Base-by-base conservation (phyloP, 1,140 invertebrate species). In the Cydia splendana region DNA sequence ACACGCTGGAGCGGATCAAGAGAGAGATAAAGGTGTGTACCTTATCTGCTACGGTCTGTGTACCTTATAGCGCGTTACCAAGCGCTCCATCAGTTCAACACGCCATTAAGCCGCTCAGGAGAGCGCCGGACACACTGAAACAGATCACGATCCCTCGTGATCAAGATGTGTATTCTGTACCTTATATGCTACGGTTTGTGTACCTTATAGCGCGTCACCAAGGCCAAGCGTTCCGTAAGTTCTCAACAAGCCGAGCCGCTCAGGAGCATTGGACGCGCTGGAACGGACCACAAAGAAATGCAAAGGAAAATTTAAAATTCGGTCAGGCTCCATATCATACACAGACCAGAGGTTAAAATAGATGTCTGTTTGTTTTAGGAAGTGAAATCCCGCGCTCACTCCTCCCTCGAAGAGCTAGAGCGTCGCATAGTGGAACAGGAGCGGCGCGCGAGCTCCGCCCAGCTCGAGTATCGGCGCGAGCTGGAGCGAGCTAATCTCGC, bases 381-480 rank as follows among this genome's bases (percentile, higher is more conserved):
- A 62, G 91, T 93, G 57, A 93, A 91, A 75, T 85, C 88, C 28
- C 85, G 88, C 1, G 91, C 91, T 0, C 87, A 90, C 76, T 80
- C 79, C 0, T 91, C 90, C 0, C 79, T 93, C 2, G 88, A 88
- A 34, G 91, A 93, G 75, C 62, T 93, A 20, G 91, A 93, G 78
- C 85, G 90, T 12, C 90, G 91, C 7, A 91, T 93, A 15, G 71
- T 88, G 42, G 82, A 86, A 13, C 91, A 92, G 76, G 88, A 91
- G 78, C 80, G 84, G 0, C 76, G 87, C 0, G 89, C 91, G 2
- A 84, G 84, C 24, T 76, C 80, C n/a, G 88, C 89, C 30, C 88
- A 90, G 10, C 76, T 80, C 0, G 88, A 90, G 80, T 82, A 88
- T 78, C 74, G 84, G 1, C 78, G 89, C 3, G 88, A 91, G 76